phyloP scores from a whole-genome alignment of 92 coral and sea anemone genomes.

The Galaxea fascicularis region DNA sequence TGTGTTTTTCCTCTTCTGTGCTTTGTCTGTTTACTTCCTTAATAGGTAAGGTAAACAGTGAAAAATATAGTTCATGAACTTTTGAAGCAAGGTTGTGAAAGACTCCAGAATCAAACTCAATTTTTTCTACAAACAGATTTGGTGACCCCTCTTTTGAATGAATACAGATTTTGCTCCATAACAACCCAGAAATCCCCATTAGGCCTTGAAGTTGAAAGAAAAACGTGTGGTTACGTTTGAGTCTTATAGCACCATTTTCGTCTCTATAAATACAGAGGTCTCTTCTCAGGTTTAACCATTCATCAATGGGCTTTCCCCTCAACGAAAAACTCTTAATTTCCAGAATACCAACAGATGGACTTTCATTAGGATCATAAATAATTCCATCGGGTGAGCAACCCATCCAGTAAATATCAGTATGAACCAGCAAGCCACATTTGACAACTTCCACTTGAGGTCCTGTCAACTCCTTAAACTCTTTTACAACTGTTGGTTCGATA shows the following conservation, averaged over 20 bases:
- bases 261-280: slow-evolving; percentile 35
- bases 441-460: slow-evolving; percentile 41
- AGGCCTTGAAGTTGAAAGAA: slow-evolving; percentile 37
- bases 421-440: slow-evolving; percentile 42
- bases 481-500: slow-evolving; percentile 34
- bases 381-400: slow-evolving; percentile 39
- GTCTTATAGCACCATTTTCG: slow-evolving; percentile 35
- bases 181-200: too few relatives aligned
- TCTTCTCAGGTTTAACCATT: slow-evolving; percentile 35
- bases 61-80: slow-evolving; percentile 37
- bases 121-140: slow-evolving; percentile 34
- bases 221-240: slow-evolving; percentile 26
- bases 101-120: slow-evolving; percentile 28
- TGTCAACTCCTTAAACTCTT: slow-evolving; percentile 38
- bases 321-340: slow-evolving; percentile 35
- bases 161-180: slow-evolving; percentile 37
- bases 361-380: slow-evolving; percentile 42
- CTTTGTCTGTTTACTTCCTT: slow-evolving; percentile 22
- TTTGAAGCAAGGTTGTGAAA: slow-evolving; percentile 14
- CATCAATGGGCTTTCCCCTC: slow-evolving; percentile 38
- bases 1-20: neutral
- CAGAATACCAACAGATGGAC: slow-evolving; percentile 45
- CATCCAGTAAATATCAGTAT: slow-evolving; percentile 50
- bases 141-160: slow-evolving; percentile 43
- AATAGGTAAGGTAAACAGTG: slow-evolving; percentile 34